These are phyloP conservation scores for human (Homo sapiens) DNA, from an alignment of 2,113 vertebrate genomes.

Conservation along the genomic window DNA sequence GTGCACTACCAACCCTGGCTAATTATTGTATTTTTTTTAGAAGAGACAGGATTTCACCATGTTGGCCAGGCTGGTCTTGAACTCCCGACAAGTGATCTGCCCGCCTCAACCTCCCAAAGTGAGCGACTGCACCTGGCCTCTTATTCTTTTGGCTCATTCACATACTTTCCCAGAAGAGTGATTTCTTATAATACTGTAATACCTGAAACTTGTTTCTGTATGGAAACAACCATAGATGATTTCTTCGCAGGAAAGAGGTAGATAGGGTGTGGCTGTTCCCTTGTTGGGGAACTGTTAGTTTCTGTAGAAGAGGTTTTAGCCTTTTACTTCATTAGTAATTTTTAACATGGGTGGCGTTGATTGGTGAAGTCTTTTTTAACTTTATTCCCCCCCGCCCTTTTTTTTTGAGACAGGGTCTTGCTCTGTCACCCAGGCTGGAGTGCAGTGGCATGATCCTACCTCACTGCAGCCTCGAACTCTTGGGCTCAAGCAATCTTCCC, in stretches of 20 bases:
- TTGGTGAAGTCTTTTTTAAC: background rate
- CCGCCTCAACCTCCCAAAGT: too few species aligned
- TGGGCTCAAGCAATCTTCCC: background rate
- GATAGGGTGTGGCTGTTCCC: background rate
- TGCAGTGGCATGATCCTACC: background rate
- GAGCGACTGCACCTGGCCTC: background rate
- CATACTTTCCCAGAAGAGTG: background rate
- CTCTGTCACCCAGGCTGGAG: background rate
- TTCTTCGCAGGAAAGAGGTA: background rate
- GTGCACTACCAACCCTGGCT: too few species aligned
- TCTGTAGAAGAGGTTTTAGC: background rate
- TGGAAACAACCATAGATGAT: background rate
- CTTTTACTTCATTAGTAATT: conserved; percentile 8
- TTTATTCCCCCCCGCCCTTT: background rate
- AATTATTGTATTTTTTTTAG: too few species aligned
- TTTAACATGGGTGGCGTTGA: background rate
- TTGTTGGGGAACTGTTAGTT: background rate
- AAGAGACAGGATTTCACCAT: too few species aligned
- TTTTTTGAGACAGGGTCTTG: background rate
- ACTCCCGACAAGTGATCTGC: too few species aligned
- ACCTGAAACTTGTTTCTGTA: background rate
- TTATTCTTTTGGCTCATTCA: background rate
- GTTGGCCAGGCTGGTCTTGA: too few species aligned
- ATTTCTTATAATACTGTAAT: background rate
- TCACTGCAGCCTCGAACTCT: background rate